Percentiles rank a stretch among this genome's conserved stretches.
phyloP scores from a whole-genome alignment of 1,140 invertebrate genomes.

The Aphidius ervi region DNA sequence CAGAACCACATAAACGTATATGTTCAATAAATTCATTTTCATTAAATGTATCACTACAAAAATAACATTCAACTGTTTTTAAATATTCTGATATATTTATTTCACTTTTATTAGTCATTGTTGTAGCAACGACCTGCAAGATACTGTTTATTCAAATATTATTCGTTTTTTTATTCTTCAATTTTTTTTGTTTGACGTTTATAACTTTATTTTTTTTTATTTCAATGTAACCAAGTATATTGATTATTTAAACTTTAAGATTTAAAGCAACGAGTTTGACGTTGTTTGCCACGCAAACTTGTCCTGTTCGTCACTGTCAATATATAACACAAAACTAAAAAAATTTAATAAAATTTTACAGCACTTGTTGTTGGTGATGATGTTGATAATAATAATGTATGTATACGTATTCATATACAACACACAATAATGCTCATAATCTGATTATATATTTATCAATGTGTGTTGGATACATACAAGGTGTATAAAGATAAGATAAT shows the following conservation, averaged over 20 bases:
- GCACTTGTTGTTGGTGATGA: no score
- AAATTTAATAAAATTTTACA: no score
- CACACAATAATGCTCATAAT: not conserved
- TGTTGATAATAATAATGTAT: no score
- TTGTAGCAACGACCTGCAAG: constrained; percentile 4
- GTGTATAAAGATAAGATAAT: constrained; percentile 14
- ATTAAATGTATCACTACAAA: constrained; percentile 60
- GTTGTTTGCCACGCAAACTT: no score
- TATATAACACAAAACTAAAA: no score
- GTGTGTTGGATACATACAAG: not conserved
- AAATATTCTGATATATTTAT: not conserved
- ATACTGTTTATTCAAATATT: not conserved
- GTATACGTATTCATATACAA: no score
- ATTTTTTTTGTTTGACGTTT: not conserved
- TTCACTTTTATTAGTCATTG: not conserved
- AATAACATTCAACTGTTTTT: constrained; percentile 50
- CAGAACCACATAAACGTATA: constrained; percentile 62
- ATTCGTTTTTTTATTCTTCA: not conserved
- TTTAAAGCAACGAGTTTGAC: no score
- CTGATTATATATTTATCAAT: constrained; percentile 1
- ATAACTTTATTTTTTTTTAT: not conserved
- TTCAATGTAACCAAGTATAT: not conserved
- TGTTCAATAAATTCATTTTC: constrained; percentile 58
- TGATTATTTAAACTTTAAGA: no score
- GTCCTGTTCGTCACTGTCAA: no score